phyloP scores from a whole-genome alignment of 2,888 invertebrate species.

The Microdon myrmicae region DNA sequence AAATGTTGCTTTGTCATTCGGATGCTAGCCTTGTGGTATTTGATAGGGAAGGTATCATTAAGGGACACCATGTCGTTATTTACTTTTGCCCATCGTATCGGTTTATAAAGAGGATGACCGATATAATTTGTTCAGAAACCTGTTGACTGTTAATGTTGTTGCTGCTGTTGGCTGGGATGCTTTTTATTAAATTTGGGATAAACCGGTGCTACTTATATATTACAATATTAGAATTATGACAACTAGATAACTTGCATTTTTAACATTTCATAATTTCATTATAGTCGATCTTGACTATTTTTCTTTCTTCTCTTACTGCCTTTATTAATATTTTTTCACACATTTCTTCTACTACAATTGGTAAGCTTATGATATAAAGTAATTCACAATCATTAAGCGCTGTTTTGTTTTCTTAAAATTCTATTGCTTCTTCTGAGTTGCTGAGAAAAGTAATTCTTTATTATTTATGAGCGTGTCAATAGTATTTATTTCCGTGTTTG shows the following conservation, averaged over 20 bases:
- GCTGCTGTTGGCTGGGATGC: not conserved
- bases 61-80: not conserved
- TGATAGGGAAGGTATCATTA: conserved; percentile 2
- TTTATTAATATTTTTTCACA: conserved; percentile 17
- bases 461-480: conserved; percentile 10
- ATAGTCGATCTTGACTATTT: conserved; percentile 12
- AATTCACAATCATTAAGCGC: conserved; percentile 17
- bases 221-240: conserved; percentile 18
- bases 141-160: not conserved
- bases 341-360: conserved; percentile 10
- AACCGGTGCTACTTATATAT: conserved; percentile 1
- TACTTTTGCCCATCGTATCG: not conserved
- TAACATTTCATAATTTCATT: conserved; percentile 16
- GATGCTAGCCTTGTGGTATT: conserved; percentile 2
- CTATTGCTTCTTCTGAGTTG: conserved; percentile 35
- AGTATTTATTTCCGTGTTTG: conserved; percentile 21
- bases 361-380: conserved; percentile 27
- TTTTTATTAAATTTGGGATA: conserved; percentile 2
- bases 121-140: too few relatives aligned
- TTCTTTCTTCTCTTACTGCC: conserved; percentile 16
- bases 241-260: conserved; percentile 14
- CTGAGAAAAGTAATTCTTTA: conserved; percentile 11
- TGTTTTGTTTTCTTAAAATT: conserved; percentile 30
- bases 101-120: too few relatives aligned
- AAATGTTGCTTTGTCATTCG: not conserved